These are phyloP conservation scores for Rhynchonycteris naso DNA, from an alignment of 2,797 vertebrate species.

Conservation along the genomic window DNA sequence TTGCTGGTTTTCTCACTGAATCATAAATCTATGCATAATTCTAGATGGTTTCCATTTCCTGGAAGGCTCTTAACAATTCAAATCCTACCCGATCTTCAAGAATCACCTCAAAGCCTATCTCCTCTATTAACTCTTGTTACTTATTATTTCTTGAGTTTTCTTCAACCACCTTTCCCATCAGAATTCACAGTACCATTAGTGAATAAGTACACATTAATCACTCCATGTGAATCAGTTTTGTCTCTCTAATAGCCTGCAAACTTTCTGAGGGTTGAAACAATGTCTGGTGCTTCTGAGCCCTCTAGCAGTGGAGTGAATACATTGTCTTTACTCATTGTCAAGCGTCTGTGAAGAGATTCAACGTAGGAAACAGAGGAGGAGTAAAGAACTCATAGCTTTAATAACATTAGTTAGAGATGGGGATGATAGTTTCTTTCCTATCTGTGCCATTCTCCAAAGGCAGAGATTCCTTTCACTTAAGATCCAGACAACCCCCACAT, in stretches of 20 bases:
- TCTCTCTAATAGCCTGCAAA: not conserved
- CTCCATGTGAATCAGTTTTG: not conserved
- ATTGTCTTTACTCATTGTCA: not conserved
- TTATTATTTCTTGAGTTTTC: not conserved
- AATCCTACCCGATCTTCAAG: not conserved
- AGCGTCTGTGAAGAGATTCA: not conserved
- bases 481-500: not conserved
- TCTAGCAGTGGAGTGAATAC: not conserved
- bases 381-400: constrained; percentile 41
- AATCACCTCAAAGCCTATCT: not conserved
- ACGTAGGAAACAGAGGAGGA: not conserved
- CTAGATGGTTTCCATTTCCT: not conserved
- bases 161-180: not conserved
- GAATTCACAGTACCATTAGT: not conserved
- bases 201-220: not conserved
- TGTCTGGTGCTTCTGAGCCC: not conserved
- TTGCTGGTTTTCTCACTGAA: not conserved
- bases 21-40: not conserved
- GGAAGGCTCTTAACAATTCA: not conserved
- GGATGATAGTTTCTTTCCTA: not conserved
- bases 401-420: not conserved
- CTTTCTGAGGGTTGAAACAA: not conserved
- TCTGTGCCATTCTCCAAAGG: not conserved
- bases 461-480: not conserved
- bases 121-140: not conserved